phyloP scores from a whole-genome alignment of 1,140 invertebrate genomes.

The Argopecten irradians region DNA sequence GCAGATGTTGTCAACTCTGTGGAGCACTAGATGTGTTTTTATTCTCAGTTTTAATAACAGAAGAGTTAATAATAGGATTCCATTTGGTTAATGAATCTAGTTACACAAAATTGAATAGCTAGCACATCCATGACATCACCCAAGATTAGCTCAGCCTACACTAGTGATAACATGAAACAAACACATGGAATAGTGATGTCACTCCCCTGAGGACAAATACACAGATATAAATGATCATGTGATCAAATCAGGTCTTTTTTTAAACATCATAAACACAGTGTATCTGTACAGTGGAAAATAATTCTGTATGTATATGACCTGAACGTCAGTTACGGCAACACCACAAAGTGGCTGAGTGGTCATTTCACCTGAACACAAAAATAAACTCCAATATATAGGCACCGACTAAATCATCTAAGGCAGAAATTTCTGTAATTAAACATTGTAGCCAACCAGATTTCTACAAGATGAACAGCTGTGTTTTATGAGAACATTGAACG shows the following conservation, averaged over 20 bases:
- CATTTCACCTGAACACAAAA: background rate
- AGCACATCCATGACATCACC: background rate
- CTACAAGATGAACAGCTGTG: background rate
- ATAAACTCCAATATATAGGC: background rate
- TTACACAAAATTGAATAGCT: background rate
- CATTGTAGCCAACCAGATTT: background rate
- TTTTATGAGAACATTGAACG: background rate
- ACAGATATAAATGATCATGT: slow-evolving; percentile 15
- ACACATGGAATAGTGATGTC: background rate
- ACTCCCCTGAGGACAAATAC: background rate
- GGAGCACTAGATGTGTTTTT: too few relatives aligned
- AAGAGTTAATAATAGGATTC: too few relatives aligned
- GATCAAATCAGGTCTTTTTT: background rate
- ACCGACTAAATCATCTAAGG: background rate
- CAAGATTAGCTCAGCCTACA: background rate
- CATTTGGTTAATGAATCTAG: background rate
- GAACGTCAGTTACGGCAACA: too few relatives aligned
- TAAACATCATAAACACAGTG: background rate
- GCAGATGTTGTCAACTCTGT: too few relatives aligned
- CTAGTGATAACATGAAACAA: background rate
- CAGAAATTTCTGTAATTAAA: background rate
- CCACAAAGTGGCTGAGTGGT: background rate
- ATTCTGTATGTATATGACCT: too few relatives aligned
- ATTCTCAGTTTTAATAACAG: too few relatives aligned
- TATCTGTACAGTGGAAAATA: background rate